Percentiles rank a stretch among this genome's conserved stretches.
Conservation (phyloP, 2,888 invertebrate species). For the Andrena chrysosceles region DNA sequence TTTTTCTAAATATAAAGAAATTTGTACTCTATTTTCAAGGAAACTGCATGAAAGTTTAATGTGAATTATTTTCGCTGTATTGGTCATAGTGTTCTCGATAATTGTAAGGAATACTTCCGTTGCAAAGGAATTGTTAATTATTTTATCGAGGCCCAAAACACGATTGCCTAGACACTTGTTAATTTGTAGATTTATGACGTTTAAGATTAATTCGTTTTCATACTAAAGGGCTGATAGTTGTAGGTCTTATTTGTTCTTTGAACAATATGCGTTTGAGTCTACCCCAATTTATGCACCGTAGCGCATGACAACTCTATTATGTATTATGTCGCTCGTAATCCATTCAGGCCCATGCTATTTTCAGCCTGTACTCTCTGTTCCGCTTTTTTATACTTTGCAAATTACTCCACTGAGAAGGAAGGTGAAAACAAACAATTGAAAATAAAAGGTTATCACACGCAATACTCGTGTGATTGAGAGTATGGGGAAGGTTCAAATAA, state of each 20-base stretch:
- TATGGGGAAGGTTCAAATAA: too few species aligned
- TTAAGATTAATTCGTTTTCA: background rate
- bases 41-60: too few species aligned
- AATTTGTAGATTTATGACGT: background rate
- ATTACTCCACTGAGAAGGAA: constrained; percentile 18
- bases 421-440: constrained; percentile 27
- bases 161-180: too few species aligned
- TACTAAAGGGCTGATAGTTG: background rate
- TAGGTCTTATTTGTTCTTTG: background rate
- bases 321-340: constrained; percentile 37
- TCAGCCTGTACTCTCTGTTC: constrained; percentile 28
- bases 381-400: constrained; percentile 20
- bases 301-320: constrained; percentile 56
- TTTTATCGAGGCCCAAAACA: too few species aligned
- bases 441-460: too few species aligned
- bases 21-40: too few species aligned
- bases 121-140: too few species aligned
- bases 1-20: too few species aligned
- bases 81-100: too few species aligned
- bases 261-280: constrained; percentile 9
- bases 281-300: constrained; percentile 50
- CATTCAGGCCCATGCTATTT: constrained; percentile 42
- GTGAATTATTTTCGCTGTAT: too few species aligned
- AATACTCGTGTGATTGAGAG: too few species aligned
- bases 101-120: too few species aligned